A percentile compares a stretch with the other conserved stretches of the same genome.
phyloP scores from a whole-genome alignment of 2,888 invertebrate genomes.

The Drosophila seclusa region DNA sequence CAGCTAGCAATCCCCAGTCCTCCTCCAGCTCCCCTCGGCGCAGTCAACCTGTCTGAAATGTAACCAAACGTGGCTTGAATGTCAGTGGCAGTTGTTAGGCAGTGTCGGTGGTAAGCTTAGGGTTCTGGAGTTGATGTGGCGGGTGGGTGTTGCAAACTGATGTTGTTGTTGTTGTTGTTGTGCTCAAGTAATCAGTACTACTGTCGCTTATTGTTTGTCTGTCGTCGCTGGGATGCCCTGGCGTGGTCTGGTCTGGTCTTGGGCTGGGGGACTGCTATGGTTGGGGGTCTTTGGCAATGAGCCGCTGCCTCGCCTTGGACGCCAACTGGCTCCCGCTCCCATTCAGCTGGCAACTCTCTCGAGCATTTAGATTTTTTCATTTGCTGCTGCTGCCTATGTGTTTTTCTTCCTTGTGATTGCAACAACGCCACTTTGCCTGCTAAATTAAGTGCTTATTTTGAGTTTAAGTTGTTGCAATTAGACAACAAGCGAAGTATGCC shows the following conservation, averaged over 20 bases:
- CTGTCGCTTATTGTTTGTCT: conserved; percentile 78
- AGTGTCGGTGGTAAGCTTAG: not conserved
- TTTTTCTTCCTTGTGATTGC: conserved; percentile 37
- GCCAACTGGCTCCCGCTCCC: conserved; percentile 36
- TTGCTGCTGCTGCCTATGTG: conserved; percentile 29
- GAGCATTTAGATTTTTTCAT: conserved; percentile 50
- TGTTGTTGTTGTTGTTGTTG: conserved; percentile 48
- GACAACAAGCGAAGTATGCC: conserved; percentile 59
- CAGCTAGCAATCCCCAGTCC: conserved; percentile 29
- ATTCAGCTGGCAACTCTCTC: conserved; percentile 3
- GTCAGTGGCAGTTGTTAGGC: conserved; percentile 64
- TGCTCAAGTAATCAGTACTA: conserved; percentile 75
- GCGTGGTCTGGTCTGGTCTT: conserved; percentile 20
- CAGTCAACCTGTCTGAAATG: conserved; percentile 67
- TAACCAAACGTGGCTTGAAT: conserved; percentile 77
- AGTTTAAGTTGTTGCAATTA: conserved; percentile 77
- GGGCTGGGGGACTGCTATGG: conserved; percentile 13
- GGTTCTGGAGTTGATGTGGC: not conserved
- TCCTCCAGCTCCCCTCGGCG: not conserved
- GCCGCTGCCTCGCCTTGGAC: conserved; percentile 59
- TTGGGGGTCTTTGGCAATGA: conserved; percentile 62
- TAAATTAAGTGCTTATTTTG: conserved; percentile 78
- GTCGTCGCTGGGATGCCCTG: conserved; percentile 43
- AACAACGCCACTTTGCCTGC: conserved; percentile 68
- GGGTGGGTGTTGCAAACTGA: not conserved